Conservation (phyloP, 2,113 vertebrate genomes). For the Leiothrix lutea region DNA sequence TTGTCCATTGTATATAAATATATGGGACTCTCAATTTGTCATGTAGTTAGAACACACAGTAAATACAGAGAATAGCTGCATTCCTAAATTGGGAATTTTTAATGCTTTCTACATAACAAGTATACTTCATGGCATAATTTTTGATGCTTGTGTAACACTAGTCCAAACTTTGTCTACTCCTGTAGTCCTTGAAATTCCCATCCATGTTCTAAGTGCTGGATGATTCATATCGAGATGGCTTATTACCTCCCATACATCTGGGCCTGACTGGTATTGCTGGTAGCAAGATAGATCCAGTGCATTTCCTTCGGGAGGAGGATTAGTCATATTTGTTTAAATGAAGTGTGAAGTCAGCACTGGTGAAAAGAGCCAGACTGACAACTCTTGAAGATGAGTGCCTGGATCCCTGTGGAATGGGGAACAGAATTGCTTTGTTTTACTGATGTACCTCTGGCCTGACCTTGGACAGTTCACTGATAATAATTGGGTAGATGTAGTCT, state of each 20-base stretch:
- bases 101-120: neutral
- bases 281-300: neutral
- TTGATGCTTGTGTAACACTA: neutral
- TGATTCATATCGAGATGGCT: neutral
- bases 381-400: neutral
- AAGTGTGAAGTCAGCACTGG: constrained; percentile 2
- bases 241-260: neutral
- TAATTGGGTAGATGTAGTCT: neutral
- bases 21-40: neutral
- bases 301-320: neutral
- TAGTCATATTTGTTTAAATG: constrained; percentile 18
- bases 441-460: neutral
- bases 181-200: neutral
- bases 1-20: neutral
- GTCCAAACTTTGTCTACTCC: neutral
- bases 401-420: neutral
- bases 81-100: neutral
- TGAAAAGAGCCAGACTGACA: neutral
- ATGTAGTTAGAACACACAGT: neutral
- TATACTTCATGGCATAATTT: neutral
- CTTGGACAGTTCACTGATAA: neutral
- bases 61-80: neutral
- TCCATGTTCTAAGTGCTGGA: neutral
- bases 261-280: neutral
- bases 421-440: neutral